phyloP scores from a whole-genome alignment of 2,113 vertebrate species.

The Arothron firmamentum region DNA sequence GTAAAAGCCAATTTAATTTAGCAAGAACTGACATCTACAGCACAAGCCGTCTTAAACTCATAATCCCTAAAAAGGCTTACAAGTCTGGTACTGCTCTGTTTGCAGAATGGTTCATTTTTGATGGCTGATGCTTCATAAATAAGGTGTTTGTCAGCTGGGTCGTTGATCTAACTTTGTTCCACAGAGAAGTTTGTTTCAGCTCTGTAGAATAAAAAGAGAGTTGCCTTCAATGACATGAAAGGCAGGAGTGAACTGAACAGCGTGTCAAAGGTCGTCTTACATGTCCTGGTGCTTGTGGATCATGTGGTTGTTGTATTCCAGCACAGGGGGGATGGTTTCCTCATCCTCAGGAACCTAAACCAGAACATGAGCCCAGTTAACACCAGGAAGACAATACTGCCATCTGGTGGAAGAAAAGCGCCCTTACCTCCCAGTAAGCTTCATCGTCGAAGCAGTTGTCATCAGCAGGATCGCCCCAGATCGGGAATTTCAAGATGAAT shows the following conservation, averaged over 20 bases:
- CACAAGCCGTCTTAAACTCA: no score
- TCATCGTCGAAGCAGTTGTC: constrained; percentile 92
- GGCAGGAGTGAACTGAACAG: neutral
- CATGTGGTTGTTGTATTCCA: constrained; percentile 78
- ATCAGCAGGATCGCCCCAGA: constrained; percentile 87
- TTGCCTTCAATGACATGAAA: neutral
- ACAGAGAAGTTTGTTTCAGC: constrained; percentile 69
- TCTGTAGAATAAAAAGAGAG: constrained; percentile 43
- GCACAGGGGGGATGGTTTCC: constrained; percentile 68
- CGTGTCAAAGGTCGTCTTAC: constrained; percentile 47
- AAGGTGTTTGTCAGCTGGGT: constrained; percentile 7
- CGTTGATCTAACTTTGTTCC: constrained; percentile 58
- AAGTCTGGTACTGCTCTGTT: neutral
- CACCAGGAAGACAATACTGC: neutral
- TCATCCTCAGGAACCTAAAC: constrained; percentile 84
- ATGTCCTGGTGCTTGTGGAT: constrained; percentile 63
- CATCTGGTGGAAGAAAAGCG: constrained; percentile 36
- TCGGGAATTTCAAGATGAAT: constrained; percentile 82
- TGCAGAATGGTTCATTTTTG: neutral
- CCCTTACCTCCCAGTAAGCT: constrained; percentile 91
- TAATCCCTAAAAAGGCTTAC: no score
- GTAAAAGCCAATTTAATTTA: no score
- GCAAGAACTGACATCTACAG: no score
- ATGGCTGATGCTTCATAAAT: constrained; percentile 14
- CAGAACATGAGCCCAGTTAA: neutral